These are phyloP conservation scores for Onychomys torridus DNA, from an alignment of 2,797 vertebrate species.

Conservation along the genomic window DNA sequence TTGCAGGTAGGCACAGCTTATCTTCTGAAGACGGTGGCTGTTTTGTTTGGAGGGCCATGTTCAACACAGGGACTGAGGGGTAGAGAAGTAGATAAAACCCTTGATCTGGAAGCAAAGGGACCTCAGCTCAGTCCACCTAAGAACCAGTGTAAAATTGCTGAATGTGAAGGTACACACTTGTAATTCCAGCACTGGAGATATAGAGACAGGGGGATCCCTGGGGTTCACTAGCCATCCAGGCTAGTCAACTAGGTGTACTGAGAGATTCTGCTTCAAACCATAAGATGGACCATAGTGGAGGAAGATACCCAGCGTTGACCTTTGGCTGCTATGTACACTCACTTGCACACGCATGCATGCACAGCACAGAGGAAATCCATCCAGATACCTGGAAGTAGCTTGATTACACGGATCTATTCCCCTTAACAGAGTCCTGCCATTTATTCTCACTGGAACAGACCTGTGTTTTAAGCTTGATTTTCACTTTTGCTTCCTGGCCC, in stretches of 20 bases:
- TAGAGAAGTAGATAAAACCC: background rate
- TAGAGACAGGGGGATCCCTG: background rate
- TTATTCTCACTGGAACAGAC: conserved; percentile 23
- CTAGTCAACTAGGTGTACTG: background rate
- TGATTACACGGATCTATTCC: background rate
- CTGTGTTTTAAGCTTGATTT: conserved; percentile 52
- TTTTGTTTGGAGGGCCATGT: background rate
- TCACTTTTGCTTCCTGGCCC: conserved; percentile 54
- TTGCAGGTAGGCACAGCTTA: background rate
- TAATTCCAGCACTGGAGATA: background rate
- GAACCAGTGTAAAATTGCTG: background rate
- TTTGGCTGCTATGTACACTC: background rate
- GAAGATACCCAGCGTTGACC: background rate
- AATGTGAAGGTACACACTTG: background rate
- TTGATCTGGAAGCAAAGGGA: background rate
- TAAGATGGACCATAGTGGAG: background rate
- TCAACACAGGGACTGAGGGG: background rate
- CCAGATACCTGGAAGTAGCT: background rate
- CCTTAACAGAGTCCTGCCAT: background rate
- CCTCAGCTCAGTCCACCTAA: background rate
- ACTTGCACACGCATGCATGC: too few relatives aligned
- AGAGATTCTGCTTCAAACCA: background rate
- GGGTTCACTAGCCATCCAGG: background rate
- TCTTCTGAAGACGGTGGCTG: background rate
- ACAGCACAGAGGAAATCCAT: background rate